These are phyloP conservation scores for cattle (Bos taurus) DNA, from an alignment of 2,113 vertebrate genomes.

Conservation along the genomic window ARS-UCD2.0 NC_037333.1:109992501-109993000, in stretches of 20 bases:
- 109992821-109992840: neutral
- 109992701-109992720: neutral
- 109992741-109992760: neutral
- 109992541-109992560: neutral
- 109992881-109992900: neutral
- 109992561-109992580: neutral
- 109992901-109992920: neutral
- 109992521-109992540: neutral
- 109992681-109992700: neutral
- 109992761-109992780: neutral
- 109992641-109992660: neutral
- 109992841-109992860: neutral
- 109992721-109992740: neutral
- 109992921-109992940: neutral
- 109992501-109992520: neutral
- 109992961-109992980: neutral
- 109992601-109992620: neutral
- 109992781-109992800: neutral
- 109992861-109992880: neutral
- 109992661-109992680: neutral
- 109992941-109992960: neutral
- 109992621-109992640: neutral
- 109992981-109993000: neutral
- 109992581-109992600: neutral
- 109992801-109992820: neutral